Evolutionary conservation across 2,888 invertebrate species (phyloP), one percentile per base, ranked within the genome.

Genomic region (Acleris sparsana): DNA sequence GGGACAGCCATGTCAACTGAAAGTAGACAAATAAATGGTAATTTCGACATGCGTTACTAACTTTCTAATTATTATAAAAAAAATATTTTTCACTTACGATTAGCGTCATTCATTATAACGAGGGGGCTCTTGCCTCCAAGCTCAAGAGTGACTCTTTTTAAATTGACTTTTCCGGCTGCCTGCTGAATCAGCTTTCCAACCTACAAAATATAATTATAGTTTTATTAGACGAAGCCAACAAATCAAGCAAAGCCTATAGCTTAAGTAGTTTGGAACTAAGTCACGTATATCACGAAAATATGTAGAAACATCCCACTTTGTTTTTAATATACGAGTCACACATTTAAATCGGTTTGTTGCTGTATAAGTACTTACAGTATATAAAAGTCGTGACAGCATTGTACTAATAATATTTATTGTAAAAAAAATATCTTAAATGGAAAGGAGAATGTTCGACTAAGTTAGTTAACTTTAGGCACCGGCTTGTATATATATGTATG

Each of bases 41-140:
- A 33, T 20, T 5, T 3, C 39, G 2, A 16, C 53, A 0, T 44
- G 5, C 11, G 13, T 43, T 6, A 17, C 5, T 46, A 17, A 17
- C 44, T 44, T 53, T 11, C 16, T 43, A 39, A 16, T 33, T 33
- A 9, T 61, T 43, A 44, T 4, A 43, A 20, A 7, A 3, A 13
- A 11, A 9, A 5, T 20, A 20, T 6, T 49, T 49, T 7, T 87
- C 13, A 74, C 94, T 93, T 86, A 96, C 97, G 82, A 80, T 97
- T 93, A 11, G 94, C 96, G 86, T 97, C 97, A 67, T 95, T 93
- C 84, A 96, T 97, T 51, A 98, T 94, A 56, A 98, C 94, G 1
- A 97, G 88, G 1, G 98, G 97, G 80, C 96, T 97, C 83, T 98
- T 98, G 70, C 98, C 98, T 22, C 98, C 98, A 55, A 98, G 92